phyloP scores from a whole-genome alignment of 2,888 invertebrate species.

The Pristionchus japonicus region DNA sequence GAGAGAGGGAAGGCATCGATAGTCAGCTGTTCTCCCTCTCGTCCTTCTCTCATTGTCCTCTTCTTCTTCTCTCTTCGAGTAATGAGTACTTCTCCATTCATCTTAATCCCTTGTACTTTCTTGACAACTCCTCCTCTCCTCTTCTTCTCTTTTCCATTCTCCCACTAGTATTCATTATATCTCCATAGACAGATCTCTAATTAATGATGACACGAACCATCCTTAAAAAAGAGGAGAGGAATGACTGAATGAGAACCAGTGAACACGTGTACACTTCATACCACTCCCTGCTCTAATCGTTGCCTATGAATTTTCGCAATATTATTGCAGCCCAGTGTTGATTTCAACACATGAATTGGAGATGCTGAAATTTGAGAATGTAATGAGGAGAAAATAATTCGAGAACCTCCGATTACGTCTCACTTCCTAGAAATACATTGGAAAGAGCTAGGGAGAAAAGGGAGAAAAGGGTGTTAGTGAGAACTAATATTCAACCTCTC shows the following conservation, averaged over 20 bases:
- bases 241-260: not conserved
- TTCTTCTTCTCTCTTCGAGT: slow-evolving; percentile 2
- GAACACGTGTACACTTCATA: not conserved
- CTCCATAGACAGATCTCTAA: slow-evolving; percentile 23
- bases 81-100: slow-evolving; percentile 33
- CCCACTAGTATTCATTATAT: slow-evolving; percentile 16
- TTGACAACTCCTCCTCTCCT: not conserved
- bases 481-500: not conserved
- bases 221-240: not conserved
- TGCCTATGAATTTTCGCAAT: too few relatives aligned
- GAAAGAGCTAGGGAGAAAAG: not conserved
- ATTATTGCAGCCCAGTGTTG: not conserved
- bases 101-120: slow-evolving; percentile 40
- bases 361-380: not conserved
- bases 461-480: not conserved
- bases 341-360: not conserved
- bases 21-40: not conserved
- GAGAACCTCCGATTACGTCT: not conserved
- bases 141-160: not conserved
- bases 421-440: not conserved
- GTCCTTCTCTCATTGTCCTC: not conserved
- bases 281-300: not conserved
- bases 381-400: not conserved
- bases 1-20: not conserved
- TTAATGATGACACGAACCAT: slow-evolving; percentile 11